phyloP scores from a whole-genome alignment of 2,113 vertebrate genomes.

The Hyperopisus bebe region DNA sequence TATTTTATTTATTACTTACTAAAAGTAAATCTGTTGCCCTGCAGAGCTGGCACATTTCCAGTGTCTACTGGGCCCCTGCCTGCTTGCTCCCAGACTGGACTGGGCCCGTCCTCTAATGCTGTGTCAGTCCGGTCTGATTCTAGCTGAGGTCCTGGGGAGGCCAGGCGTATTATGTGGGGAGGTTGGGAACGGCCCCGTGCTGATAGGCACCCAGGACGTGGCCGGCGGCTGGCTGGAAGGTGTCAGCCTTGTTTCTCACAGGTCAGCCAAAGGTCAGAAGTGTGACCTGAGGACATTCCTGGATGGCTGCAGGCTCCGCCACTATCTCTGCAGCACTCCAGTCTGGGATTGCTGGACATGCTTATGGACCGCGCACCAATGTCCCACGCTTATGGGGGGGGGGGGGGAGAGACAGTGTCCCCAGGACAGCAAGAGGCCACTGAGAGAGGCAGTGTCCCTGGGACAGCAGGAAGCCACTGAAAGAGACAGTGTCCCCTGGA shows the following conservation, averaged over 20 bases:
- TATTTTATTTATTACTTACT: not conserved
- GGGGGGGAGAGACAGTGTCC: not conserved
- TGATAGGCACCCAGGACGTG: not conserved
- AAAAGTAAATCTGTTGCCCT: not conserved
- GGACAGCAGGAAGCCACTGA: too few relatives aligned
- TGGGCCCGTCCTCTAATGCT: not conserved
- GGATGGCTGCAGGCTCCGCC: not conserved
- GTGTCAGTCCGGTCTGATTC: too few relatives aligned
- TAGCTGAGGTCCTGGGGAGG: not conserved
- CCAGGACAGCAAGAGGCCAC: not conserved
- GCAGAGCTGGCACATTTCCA: not conserved
- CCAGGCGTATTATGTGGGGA: not conserved
- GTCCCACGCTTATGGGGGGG: not conserved
- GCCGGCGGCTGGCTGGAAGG: not conserved
- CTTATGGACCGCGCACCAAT: not conserved
- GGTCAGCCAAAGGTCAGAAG: slow-evolving; percentile 4
- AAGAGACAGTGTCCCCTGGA: too few relatives aligned
- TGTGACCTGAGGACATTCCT: slow-evolving; percentile 11
- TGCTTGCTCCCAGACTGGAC: not conserved
- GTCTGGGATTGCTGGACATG: not conserved
- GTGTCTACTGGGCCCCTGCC: not conserved
- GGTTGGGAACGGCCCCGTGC: not conserved
- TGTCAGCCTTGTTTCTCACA: not conserved
- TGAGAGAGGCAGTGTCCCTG: fast-evolving
- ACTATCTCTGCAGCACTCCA: not conserved